phyloP scores from a whole-genome alignment of 2,888 invertebrate genomes.

The Ochropacha duplaris region DNA sequence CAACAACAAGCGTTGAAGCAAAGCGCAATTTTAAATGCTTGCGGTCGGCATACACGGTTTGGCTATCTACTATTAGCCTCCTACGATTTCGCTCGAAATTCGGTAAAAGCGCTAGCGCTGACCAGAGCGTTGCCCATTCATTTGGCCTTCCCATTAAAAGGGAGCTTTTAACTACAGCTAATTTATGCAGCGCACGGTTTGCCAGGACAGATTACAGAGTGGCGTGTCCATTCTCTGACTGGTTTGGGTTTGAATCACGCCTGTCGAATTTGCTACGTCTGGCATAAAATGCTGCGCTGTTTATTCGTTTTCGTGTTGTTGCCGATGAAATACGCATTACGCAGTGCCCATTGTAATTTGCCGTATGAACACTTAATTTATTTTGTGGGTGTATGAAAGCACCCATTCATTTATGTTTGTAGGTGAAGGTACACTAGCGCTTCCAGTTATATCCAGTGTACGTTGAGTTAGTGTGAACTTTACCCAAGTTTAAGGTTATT shows the following conservation, averaged over 20 bases:
- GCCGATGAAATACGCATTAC: slow-evolving; percentile 1
- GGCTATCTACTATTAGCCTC: slow-evolving; percentile 51
- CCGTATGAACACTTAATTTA: background rate
- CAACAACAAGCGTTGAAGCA: slow-evolving; percentile 42
- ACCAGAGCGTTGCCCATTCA: slow-evolving; percentile 67
- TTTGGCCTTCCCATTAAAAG: slow-evolving; percentile 76
- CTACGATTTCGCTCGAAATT: slow-evolving; percentile 40
- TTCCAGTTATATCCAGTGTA: background rate
- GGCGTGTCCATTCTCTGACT: slow-evolving; percentile 55
- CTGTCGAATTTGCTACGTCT: slow-evolving; percentile 58
- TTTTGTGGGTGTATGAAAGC: background rate
- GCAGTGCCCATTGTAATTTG: background rate
- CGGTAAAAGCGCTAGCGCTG: slow-evolving; percentile 42
- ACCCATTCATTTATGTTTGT: background rate
- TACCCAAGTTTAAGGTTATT: background rate
- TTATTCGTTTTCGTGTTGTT: slow-evolving; percentile 39
- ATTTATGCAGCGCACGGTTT: slow-evolving; percentile 77
- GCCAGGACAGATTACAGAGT: slow-evolving; percentile 77
- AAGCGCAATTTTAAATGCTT: slow-evolving; percentile 60
- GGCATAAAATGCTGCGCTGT: slow-evolving; percentile 54
- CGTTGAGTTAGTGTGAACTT: background rate
- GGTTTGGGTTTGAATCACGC: slow-evolving; percentile 59
- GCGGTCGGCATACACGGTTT: slow-evolving; percentile 44
- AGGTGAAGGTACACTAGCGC: background rate
- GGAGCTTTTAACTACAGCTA: slow-evolving; percentile 78